A percentile compares a stretch with the other conserved stretches of the same genome.
These are phyloP conservation scores for Hymenochirus boettgeri DNA, from an alignment of 2,113 vertebrate species.

Conservation along the genomic window DNA sequence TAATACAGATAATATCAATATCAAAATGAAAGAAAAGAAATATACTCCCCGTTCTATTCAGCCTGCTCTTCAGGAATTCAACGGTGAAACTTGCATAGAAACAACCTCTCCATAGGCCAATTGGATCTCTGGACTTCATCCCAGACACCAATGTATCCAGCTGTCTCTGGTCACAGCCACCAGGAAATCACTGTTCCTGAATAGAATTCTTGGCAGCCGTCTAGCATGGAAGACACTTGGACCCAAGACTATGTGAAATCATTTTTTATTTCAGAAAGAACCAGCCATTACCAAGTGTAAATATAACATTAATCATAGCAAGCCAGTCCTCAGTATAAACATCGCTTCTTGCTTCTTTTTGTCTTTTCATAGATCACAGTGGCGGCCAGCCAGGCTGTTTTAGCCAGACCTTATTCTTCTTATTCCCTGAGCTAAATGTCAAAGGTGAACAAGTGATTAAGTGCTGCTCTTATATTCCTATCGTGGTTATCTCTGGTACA, in stretches of 20 bases:
- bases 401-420: constrained; percentile 8
- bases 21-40: too few relatives aligned
- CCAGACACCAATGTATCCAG: constrained; percentile 39
- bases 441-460: constrained; percentile 39
- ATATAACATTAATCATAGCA: neutral
- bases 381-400: constrained; percentile 25
- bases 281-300: constrained; percentile 12
- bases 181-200: constrained; percentile 24
- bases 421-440: constrained; percentile 30
- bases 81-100: too few relatives aligned
- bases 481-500: constrained; percentile 31
- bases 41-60: too few relatives aligned
- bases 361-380: constrained; percentile 6
- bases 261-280: constrained; percentile 20
- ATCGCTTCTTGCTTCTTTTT: too few relatives aligned
- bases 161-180: constrained; percentile 35
- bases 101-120: constrained; percentile 36
- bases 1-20: too few relatives aligned
- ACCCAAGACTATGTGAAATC: constrained; percentile 12
- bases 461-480: constrained; percentile 31
- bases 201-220: constrained; percentile 14
- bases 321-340: too few relatives aligned
- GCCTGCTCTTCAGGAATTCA: too few relatives aligned
- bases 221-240: neutral
- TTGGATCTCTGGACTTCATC: constrained; percentile 30